A percentile compares a stretch with the other conserved stretches of the same genome.
Conservation (phyloP, 2,113 vertebrate genomes). For the Aleadryas rufinucha region DNA sequence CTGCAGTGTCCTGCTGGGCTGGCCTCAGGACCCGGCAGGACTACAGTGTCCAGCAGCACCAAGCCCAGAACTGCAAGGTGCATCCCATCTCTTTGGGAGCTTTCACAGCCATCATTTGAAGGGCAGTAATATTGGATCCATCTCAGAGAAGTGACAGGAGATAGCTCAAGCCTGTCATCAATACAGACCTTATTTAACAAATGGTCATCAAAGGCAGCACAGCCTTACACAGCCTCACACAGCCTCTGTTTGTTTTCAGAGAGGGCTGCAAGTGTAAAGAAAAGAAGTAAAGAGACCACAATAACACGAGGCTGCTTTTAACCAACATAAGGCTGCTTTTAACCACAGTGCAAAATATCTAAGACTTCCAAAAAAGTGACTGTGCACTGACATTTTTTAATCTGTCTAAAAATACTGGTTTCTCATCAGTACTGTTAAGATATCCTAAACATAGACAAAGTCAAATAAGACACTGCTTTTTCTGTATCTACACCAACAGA, state of each 20-base stretch:
- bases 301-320: neutral
- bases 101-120: neutral
- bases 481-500: neutral
- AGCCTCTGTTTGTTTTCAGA: neutral
- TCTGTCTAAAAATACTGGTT: neutral
- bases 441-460: neutral
- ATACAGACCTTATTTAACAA: neutral
- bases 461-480: neutral
- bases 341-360: neutral
- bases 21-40: neutral
- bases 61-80: neutral
- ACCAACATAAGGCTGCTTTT: neutral
- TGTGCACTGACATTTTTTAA: neutral
- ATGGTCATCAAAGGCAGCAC: neutral
- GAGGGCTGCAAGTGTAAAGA: neutral
- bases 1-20: neutral
- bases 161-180: neutral
- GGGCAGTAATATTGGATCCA: neutral
- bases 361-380: neutral
- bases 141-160: neutral
- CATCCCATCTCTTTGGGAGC: neutral
- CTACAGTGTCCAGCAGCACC: neutral
- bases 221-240: neutral
- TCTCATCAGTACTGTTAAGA: neutral
- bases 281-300: neutral